phyloP scores from a whole-genome alignment of 1,140 invertebrate genomes.

The Grapholita molesta region DNA sequence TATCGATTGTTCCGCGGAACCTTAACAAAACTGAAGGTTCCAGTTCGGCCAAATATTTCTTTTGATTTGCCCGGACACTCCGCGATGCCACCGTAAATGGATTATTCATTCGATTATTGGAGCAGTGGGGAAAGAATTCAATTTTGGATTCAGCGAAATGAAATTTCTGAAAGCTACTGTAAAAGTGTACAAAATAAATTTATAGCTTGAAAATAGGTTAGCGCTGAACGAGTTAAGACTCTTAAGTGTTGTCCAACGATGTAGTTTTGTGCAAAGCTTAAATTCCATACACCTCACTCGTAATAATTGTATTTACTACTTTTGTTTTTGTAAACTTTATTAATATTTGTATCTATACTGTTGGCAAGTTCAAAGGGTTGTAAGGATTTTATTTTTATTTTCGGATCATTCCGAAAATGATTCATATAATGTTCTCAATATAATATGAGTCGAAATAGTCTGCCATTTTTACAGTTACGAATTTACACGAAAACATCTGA shows the following conservation, averaged over 20 bases:
- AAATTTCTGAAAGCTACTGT: constrained; percentile 47
- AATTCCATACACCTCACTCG: no score
- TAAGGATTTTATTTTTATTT: no score
- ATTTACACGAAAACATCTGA: no score
- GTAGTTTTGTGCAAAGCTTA: not conserved
- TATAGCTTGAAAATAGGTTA: constrained; percentile 35
- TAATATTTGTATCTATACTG: no score
- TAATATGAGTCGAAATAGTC: no score
- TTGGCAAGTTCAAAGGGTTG: no score
- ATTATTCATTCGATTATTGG: constrained; percentile 64
- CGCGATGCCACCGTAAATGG: constrained; percentile 40
- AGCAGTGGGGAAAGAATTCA: constrained; percentile 55
- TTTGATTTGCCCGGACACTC: constrained; percentile 27
- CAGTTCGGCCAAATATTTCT: constrained; percentile 20
- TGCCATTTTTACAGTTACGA: no score
- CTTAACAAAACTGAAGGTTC: not conserved
- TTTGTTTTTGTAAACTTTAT: no score
- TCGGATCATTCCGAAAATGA: no score
- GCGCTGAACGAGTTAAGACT: constrained; percentile 6
- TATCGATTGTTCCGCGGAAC: not conserved
- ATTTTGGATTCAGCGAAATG: constrained; percentile 52
- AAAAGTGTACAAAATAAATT: constrained; percentile 47
- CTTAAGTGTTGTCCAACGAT: not conserved
- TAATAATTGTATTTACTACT: no score
- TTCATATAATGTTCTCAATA: no score